Evolutionary conservation across 1,140 invertebrate species (phyloP).

Genomic region (Megalopta genalis): DNA sequence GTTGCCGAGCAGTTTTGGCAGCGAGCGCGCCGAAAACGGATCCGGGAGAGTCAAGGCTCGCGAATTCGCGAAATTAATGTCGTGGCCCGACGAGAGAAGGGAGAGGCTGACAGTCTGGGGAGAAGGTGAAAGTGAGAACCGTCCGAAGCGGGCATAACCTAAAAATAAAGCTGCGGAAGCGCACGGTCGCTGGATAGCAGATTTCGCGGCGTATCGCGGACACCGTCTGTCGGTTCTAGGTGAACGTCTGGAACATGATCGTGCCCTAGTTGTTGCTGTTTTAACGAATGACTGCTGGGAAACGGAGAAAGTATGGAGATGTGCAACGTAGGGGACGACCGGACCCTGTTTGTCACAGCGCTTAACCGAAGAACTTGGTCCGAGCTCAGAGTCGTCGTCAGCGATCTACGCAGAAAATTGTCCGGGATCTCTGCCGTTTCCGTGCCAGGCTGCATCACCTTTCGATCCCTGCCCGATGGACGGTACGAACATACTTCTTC

Average conservation of each 20-base stretch:
- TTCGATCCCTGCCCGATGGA: conserved; percentile 88
- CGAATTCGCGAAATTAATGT: conserved; percentile 56
- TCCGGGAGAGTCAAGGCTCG: neutral
- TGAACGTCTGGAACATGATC: conserved; percentile 43
- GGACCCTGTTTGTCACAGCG: conserved; percentile 26
- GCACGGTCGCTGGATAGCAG: conserved; percentile 3
- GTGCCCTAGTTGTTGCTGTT: conserved; percentile 6
- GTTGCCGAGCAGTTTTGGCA: neutral
- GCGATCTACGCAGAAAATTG: conserved; percentile 89
- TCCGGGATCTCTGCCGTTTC: conserved; percentile 87
- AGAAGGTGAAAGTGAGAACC: conserved; percentile 64
- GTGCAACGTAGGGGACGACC: conserved; percentile 60
- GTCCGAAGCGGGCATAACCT: conserved; percentile 57
- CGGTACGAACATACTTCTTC: conserved; percentile 64
- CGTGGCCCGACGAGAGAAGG: conserved; percentile 38
- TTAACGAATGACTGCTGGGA: conserved; percentile 37
- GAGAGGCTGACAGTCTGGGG: conserved; percentile 31
- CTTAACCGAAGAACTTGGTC: conserved; percentile 84
- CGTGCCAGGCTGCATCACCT: conserved; percentile 89
- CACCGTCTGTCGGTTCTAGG: conserved; percentile 9
- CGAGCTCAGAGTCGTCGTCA: conserved; percentile 89
- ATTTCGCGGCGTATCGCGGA: neutral
- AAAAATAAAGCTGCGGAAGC: conserved; percentile 47
- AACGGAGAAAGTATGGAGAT: conserved; percentile 59
- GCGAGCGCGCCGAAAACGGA: neutral